Evolutionary conservation across 2,797 vertebrate species (phyloP).

Genomic region (Sciurus carolinensis): DNA sequence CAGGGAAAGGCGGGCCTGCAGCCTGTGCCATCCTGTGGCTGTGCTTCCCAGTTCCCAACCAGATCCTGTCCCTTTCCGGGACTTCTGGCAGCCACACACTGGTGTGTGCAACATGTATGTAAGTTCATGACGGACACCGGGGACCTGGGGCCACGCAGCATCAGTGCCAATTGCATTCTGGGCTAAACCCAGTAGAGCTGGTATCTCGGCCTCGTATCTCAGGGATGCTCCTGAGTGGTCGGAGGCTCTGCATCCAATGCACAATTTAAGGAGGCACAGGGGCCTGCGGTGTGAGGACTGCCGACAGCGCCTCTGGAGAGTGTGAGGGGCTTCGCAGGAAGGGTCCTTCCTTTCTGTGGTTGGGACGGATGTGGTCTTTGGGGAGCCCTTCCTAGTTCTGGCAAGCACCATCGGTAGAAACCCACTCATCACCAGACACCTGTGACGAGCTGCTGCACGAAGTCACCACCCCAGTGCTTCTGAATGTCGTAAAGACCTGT

Average conservation of each 20-base stretch:
- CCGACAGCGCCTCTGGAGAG: too few relatives aligned
- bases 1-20: not conserved
- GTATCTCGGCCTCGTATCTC: not conserved
- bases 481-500: too few relatives aligned
- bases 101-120: not conserved
- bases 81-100: not conserved
- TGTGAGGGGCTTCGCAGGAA: rapidly evolving
- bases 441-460: too few relatives aligned
- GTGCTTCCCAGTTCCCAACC: too few relatives aligned
- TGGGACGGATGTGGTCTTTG: not conserved
- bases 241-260: rapidly evolving
- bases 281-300: not conserved
- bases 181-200: not conserved
- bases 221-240: not conserved
- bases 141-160: not conserved
- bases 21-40: not conserved
- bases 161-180: not conserved
- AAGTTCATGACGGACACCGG: rapidly evolving
- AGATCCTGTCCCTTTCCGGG: not conserved
- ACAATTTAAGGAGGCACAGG: not conserved
- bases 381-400: not conserved
- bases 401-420: not conserved
- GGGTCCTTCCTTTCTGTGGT: rapidly evolving
- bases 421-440: not conserved
- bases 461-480: too few relatives aligned